Conservation (phyloP, 2,113 vertebrate species). For the Dermatemys mawii region DNA sequence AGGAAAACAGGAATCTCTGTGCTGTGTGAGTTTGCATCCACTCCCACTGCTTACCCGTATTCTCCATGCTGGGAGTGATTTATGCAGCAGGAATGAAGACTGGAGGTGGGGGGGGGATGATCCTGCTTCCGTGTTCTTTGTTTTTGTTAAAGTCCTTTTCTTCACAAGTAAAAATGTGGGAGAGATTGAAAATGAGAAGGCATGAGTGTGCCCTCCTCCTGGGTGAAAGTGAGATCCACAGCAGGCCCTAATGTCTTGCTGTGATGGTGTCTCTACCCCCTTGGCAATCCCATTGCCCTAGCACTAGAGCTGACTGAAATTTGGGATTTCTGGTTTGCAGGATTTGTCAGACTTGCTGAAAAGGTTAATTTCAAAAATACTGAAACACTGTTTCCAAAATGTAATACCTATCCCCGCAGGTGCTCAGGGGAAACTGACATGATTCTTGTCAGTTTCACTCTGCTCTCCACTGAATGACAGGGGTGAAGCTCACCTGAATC, state of each 20-base stretch:
- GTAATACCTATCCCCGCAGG: background rate
- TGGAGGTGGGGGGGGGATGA: background rate
- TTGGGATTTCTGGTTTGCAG: background rate
- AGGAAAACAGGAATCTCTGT: background rate
- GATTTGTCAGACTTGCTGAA: background rate
- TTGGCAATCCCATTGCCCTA: background rate
- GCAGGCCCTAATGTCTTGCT: background rate
- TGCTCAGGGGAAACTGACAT: background rate
- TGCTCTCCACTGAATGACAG: background rate
- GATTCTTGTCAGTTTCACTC: background rate
- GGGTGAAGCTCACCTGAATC: background rate
- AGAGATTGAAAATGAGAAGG: background rate
- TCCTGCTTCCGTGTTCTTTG: background rate
- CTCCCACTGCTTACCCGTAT: background rate
- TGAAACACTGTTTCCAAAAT: background rate
- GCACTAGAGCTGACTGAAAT: background rate
- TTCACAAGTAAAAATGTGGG: background rate
- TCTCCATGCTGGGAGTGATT: background rate
- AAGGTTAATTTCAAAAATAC: background rate
- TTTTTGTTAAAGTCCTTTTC: background rate
- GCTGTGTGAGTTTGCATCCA: background rate
- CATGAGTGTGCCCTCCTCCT: background rate
- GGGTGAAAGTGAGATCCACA: background rate
- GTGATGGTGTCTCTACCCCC: background rate
- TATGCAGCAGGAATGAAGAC: background rate